Conservation (phyloP, 2,113 vertebrate species). For the Pogona vitticeps region DNA sequence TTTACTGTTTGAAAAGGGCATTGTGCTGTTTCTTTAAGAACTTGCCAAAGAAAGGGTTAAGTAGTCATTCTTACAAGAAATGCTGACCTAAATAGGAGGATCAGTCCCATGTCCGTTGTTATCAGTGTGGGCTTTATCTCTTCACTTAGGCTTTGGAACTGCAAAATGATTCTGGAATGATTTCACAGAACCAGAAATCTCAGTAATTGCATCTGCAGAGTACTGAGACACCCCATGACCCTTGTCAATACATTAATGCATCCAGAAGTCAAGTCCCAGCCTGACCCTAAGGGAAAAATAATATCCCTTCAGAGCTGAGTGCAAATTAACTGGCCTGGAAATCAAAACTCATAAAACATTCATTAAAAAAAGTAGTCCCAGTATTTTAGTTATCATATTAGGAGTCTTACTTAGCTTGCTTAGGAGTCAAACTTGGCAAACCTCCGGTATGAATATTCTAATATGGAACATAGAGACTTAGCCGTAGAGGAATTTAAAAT, state of each 20-base stretch:
- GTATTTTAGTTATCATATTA: constrained; percentile 62
- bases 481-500: constrained; percentile 57
- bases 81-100: constrained; percentile 41
- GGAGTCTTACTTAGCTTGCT: constrained; percentile 66
- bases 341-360: constrained; percentile 64
- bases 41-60: constrained; percentile 55
- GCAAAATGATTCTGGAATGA: constrained; percentile 37
- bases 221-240: constrained; percentile 28
- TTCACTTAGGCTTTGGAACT: constrained; percentile 24
- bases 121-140: constrained; percentile 51
- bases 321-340: constrained; percentile 74
- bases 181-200: constrained; percentile 5
- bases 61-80: constrained; percentile 41
- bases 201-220: constrained; percentile 35
- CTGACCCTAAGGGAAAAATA: constrained; percentile 47
- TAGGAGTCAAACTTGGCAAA: constrained; percentile 46
- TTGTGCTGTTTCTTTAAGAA: constrained; percentile 47
- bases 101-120: constrained; percentile 49
- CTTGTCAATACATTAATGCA: constrained; percentile 44
- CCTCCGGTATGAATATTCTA: constrained; percentile 64
- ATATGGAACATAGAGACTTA: constrained; percentile 49
- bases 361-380: constrained; percentile 54
- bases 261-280: constrained; percentile 14
- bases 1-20: constrained; percentile 11
- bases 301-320: constrained; percentile 60